Evolutionary conservation across 2,888 invertebrate species (phyloP).

Genomic region (Spodoptera exigua): DNA sequence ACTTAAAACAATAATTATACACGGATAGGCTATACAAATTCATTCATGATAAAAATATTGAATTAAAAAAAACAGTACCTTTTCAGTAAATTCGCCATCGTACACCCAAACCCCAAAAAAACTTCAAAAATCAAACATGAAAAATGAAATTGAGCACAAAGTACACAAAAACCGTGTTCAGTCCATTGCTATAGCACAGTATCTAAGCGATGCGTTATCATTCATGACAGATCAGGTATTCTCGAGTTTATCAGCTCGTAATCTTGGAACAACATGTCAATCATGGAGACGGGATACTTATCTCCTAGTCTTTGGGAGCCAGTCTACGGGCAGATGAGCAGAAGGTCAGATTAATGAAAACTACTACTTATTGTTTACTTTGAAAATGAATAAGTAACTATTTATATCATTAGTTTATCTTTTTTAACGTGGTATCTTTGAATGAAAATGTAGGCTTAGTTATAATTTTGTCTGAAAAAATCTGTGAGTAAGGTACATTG

Average conservation of each 20-base stretch:
- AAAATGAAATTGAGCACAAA: constrained; percentile 43
- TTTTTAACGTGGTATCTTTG: no score
- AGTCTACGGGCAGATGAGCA: constrained; percentile 33
- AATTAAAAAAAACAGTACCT: constrained; percentile 63
- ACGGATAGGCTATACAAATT: not conserved
- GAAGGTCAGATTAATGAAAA: constrained; percentile 21
- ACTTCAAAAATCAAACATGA: constrained; percentile 45
- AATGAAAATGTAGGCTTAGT: no score
- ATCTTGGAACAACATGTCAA: constrained; percentile 83
- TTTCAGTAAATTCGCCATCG: constrained; percentile 76
- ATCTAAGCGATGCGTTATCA: constrained; percentile 72
- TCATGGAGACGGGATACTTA: constrained; percentile 68
- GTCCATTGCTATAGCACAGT: constrained; percentile 54
- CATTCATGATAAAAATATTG: not conserved
- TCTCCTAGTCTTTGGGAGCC: constrained; percentile 54
- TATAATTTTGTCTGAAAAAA: no score
- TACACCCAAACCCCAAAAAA: constrained; percentile 24
- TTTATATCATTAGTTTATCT: no score
- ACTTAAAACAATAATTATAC: no score
- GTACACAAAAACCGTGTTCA: constrained; percentile 44
- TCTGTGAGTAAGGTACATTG: no score
- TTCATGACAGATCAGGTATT: constrained; percentile 83
- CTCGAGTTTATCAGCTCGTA: constrained; percentile 63
- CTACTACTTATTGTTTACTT: not conserved
- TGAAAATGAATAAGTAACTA: no score